These are phyloP conservation scores for Acanthosepion esculentum DNA, from an alignment of 2,888 invertebrate genomes.

Conservation along the genomic window DNA sequence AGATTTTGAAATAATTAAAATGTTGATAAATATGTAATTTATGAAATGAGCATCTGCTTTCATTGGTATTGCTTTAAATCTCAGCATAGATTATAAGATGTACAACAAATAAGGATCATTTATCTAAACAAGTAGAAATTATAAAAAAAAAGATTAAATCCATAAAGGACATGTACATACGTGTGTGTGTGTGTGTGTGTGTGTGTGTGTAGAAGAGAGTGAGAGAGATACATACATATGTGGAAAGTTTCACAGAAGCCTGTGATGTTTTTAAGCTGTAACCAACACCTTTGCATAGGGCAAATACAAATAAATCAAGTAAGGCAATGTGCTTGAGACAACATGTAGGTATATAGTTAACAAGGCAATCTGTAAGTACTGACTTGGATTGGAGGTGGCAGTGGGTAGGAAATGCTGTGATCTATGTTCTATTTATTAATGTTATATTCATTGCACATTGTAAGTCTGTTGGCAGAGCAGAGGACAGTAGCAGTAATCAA, in stretches of 20 bases:
- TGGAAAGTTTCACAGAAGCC: background rate
- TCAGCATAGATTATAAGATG: too few species aligned
- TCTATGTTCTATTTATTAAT: background rate
- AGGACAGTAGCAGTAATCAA: background rate
- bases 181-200: too few species aligned
- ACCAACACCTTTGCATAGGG: background rate
- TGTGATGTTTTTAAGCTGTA: background rate
- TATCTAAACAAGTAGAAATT: too few species aligned
- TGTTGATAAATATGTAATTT: too few species aligned
- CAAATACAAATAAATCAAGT: constrained; percentile 1
- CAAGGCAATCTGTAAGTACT: too few species aligned
- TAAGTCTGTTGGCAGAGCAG: background rate
- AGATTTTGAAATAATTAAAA: too few species aligned
- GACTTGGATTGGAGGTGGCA: background rate
- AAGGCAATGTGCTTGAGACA: background rate
- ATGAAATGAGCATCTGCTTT: too few species aligned
- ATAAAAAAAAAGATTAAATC: too few species aligned
- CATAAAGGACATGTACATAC: too few species aligned
- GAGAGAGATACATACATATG: background rate
- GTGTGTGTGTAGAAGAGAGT: too few species aligned
- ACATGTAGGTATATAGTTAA: background rate
- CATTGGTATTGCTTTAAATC: too few species aligned
- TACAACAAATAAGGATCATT: too few species aligned
- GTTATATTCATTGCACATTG: background rate
- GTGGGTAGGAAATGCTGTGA: background rate